Percentiles rank a stretch among this genome's conserved stretches.
Evolutionary conservation across 2,113 vertebrate species (phyloP).

Genomic region (Empidonax alnorum): DNA sequence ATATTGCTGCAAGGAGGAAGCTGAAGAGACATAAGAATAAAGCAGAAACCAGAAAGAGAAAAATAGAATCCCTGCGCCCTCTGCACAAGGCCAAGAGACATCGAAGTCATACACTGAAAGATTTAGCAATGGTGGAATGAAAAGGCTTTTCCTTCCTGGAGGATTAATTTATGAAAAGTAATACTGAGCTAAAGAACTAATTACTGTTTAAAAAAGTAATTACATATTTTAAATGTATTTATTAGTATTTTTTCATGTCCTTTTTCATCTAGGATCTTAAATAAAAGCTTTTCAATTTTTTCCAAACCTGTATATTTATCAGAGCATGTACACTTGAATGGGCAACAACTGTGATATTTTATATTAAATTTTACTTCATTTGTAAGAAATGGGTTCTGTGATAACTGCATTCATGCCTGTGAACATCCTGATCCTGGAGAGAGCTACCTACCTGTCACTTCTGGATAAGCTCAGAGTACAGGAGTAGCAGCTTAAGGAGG

Average conservation of each 20-base stretch:
- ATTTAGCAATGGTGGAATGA: slow-evolving; percentile 90
- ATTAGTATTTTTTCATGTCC: neutral
- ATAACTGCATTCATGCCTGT: neutral
- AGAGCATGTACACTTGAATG: slow-evolving; percentile 15
- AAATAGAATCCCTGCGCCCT: slow-evolving; percentile 87
- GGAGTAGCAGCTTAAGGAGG: neutral
- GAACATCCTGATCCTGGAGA: neutral
- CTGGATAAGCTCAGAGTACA: neutral
- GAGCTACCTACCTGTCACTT: neutral
- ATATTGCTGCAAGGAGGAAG: slow-evolving; percentile 94
- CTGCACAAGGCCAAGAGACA: slow-evolving; percentile 89
- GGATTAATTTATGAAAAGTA: neutral
- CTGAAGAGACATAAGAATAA: slow-evolving; percentile 94
- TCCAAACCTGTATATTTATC: neutral
- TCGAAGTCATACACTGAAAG: slow-evolving; percentile 81
- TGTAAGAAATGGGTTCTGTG: neutral
- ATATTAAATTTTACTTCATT: slow-evolving; percentile 33
- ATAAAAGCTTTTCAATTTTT: neutral
- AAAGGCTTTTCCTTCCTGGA: neutral
- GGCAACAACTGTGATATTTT: neutral
- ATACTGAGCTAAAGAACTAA: neutral
- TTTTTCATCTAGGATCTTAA: neutral
- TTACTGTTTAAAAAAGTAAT: neutral
- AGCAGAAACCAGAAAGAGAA: slow-evolving; percentile 91
- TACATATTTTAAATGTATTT: slow-evolving; percentile 30